Percentiles rank a stretch among this genome's conserved stretches.
phyloP scores from a whole-genome alignment of 2,113 vertebrate species.

The Stictonetta naevosa region DNA sequence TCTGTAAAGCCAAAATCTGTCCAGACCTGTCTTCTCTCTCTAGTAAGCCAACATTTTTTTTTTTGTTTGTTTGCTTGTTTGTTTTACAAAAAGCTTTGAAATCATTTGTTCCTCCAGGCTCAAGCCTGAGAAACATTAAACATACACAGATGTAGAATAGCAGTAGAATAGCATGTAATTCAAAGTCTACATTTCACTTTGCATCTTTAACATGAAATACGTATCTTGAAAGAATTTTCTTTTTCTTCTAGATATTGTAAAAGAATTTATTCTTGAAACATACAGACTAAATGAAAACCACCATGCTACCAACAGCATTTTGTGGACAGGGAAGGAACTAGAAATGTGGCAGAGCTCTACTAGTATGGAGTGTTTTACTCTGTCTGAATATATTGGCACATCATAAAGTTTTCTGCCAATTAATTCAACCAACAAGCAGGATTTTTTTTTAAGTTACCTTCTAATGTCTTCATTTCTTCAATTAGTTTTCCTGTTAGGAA shows the following conservation, averaged over 20 bases:
- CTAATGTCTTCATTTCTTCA: neutral
- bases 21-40: neutral
- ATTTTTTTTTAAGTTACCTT: neutral
- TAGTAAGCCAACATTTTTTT: neutral
- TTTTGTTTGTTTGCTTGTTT: neutral
- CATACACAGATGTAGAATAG: neutral
- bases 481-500: neutral
- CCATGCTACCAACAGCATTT: neutral
- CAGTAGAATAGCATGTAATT: neutral
- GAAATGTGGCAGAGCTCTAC: neutral
- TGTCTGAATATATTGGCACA: neutral
- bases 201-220: neutral
- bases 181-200: neutral
- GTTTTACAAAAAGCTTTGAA: neutral
- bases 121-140: neutral
- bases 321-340: neutral
- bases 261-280: neutral
- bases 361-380: neutral
- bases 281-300: neutral
- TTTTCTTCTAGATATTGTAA: neutral
- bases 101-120: neutral
- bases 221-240: neutral
- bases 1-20: neutral
- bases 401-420: neutral
- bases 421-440: neutral